Evolutionary conservation across 2,888 invertebrate species (phyloP), one percentile per base, ranked within the genome.

Genomic region (Xanthorhoe spadicearia): DNA sequence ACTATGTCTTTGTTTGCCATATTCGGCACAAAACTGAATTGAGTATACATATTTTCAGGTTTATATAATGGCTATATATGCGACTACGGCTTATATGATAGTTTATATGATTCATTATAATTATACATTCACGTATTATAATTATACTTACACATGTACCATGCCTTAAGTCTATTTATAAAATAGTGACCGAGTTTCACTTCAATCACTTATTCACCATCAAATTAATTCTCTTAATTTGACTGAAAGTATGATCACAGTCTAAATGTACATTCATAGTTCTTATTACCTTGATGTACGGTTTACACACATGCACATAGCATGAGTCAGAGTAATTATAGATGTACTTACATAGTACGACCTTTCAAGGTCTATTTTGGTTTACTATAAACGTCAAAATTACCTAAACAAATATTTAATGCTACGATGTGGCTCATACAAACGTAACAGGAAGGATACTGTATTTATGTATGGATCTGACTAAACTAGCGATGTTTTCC

Each of bases 261-360:
- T 62, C 55, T 43, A 48, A 58, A 62, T 19, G 46, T 17, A 59
- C 32, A 9, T 48, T 50, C 17, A 23, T 48, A 52, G 57, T 28
- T 46, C 54, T 53, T 64, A 64, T 68, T n/a, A 53, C 15, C 56
- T 43, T 9, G 38, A 10, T 1, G 23, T 54, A 68, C 15, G 58
- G 64, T 68, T 61, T 58, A n/a, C 46, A 64, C 50, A 56, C 53
- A 57, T 58, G 13, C 50, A 35, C 17, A 17, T 28, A 19, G 71
- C 70, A 69, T 73, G 73, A 69, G 62, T 64, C 72, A 69, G 32
- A 18, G 52, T 64, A 66, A 72, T 73, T 73, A 73, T 66, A 62
- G 61, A 56, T 56, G 62, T 43, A 43, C 61, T 15, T 68, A 59
- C 55, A 46, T 64, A 46, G 46, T 35, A 51, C 46, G 68, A 70